Percentiles rank a stretch among this genome's conserved stretches.
phyloP scores from a whole-genome alignment of 1,140 invertebrate genomes.

The Littorina saxatilis region DNA sequence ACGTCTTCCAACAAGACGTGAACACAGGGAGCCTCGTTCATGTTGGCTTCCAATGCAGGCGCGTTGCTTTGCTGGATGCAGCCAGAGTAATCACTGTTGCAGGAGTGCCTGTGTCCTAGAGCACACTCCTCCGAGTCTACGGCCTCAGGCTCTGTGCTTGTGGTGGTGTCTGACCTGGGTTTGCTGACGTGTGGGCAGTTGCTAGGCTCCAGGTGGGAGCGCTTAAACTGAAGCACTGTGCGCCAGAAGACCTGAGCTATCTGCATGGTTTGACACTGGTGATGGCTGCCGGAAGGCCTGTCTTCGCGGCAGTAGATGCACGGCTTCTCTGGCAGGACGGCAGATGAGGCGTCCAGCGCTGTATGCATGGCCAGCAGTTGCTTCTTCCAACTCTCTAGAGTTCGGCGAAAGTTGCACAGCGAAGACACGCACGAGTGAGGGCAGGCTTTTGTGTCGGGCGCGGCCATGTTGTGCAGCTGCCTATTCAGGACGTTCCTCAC shows the following conservation, averaged over 20 bases:
- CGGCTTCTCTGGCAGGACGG: neutral
- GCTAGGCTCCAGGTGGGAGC: neutral
- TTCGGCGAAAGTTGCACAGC: neutral
- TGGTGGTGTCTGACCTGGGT: neutral
- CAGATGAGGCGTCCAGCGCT: neutral
- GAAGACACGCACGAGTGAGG: slow-evolving; percentile 11
- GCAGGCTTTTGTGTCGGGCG: neutral
- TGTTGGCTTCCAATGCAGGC: neutral
- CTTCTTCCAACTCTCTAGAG: slow-evolving; percentile 4
- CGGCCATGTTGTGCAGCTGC: too few relatives aligned
- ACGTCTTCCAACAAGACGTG: neutral
- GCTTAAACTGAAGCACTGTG: neutral
- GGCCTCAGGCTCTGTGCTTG: neutral
- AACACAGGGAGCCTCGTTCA: slow-evolving; percentile 8
- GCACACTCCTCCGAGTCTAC: neutral
- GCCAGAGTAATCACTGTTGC: neutral
- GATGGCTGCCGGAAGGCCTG: neutral
- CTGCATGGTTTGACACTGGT: neutral
- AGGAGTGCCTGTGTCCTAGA: slow-evolving; percentile 6
- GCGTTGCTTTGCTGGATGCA: neutral
- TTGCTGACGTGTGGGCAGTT: neutral
- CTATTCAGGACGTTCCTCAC: neutral
- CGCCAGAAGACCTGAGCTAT: slow-evolving; percentile 15
- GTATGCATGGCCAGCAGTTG: neutral
- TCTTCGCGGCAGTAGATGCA: neutral